Evolutionary conservation across 2,113 vertebrate genomes (phyloP), one percentile per base, ranked within the genome.

Genomic region (Chamaea fasciata): DNA sequence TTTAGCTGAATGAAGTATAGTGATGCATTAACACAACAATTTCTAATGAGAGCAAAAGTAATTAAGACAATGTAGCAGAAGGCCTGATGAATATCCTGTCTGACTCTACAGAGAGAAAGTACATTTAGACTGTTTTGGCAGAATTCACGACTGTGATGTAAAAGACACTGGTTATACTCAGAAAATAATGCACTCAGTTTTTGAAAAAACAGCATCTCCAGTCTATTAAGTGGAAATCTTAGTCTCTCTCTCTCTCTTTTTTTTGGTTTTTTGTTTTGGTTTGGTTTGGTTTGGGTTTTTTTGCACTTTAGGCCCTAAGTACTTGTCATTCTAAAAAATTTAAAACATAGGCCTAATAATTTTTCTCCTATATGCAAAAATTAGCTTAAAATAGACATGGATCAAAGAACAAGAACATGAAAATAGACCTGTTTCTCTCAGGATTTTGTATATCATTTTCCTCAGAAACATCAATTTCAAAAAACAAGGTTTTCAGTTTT

Each of bases 341-440:
- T 27, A 30, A 82, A 79, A 92, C 22, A 75, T 8, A 57, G 39
- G 19, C 31, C 10, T 9, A 94, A 83, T 50, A 37, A 21, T 42
- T 65, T 67, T 35, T 67, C 17, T 78, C 77, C 31, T 77, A 10
- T 68, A 22, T 84, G 77, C 2, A 62, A 91, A 92, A 82, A 23
- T 26, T 41, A 52, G 4, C 20, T 77, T 93, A 16, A 89, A 81
- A 94, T 31, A 49, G n/a, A 39, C 5, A 41, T 12, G 14, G 49
- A 90, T 91, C 53, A 92, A 95, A 89, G 39, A 94, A 69, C 44
- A 96, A 84, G 46, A 65, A 52, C 15, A 46, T 69, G 13, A 62
- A 18, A 59, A 35, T 3, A 64, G 33, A 67, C 33, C 33, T 6
- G 5, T 16, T 96, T 95, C 57, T 82, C 68, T 74, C 46, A 92